phyloP scores from a whole-genome alignment of 2,113 vertebrate genomes.

The Balaeniceps rex region DNA sequence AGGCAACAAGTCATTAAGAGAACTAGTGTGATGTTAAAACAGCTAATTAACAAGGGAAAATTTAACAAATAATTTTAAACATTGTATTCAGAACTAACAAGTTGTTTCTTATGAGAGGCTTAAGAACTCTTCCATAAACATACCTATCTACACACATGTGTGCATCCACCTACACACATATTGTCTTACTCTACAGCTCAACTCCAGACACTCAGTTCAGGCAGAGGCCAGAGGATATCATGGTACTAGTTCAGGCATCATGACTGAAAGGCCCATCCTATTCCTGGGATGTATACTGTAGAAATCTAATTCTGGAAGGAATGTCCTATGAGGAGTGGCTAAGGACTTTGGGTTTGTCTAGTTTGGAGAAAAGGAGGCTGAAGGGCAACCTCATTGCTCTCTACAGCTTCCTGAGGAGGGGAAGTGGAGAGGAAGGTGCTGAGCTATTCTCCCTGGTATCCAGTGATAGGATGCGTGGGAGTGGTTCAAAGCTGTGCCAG shows the following conservation, averaged over 20 bases:
- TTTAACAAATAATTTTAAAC: not conserved
- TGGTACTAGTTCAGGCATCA: not conserved
- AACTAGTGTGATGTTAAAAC: not conserved
- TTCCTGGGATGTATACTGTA: not conserved
- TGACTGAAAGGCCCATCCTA: not conserved
- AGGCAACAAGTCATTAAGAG: not conserved
- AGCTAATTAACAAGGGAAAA: not conserved
- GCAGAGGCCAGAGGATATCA: not conserved
- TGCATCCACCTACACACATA: no score
- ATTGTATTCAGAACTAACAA: not conserved
- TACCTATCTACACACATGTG: not conserved
- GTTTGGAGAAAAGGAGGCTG: not conserved
- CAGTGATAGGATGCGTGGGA: accelerated
- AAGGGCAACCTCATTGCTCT: not conserved
- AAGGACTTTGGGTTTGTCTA: not conserved
- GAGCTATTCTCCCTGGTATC: not conserved
- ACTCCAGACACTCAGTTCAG: not conserved
- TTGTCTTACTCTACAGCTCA: not conserved
- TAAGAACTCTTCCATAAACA: not conserved
- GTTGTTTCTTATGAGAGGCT: not conserved
- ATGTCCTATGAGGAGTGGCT: not conserved
- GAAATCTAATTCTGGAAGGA: not conserved
- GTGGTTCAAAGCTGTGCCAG: not conserved
- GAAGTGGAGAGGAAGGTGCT: not conserved
- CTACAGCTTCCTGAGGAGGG: not conserved